Evolutionary conservation across 1,140 invertebrate species (phyloP).

Genomic region (Gonatopus flavifemur): DNA sequence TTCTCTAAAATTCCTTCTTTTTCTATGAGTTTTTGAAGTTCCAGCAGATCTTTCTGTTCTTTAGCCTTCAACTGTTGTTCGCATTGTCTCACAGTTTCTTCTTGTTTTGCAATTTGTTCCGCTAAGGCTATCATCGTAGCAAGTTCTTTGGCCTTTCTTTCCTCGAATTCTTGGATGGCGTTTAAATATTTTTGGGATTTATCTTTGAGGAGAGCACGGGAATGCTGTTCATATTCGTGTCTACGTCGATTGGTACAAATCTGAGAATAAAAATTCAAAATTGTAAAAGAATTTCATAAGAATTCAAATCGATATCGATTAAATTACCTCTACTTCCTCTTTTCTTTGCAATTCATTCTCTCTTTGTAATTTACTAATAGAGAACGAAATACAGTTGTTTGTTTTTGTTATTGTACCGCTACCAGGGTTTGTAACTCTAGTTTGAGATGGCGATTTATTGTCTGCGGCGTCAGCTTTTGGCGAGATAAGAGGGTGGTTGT

Average conservation of each 20-base stretch:
- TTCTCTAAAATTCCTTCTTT: constrained; percentile 42
- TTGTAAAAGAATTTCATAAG: neutral
- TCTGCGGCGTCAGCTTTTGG: constrained; percentile 14
- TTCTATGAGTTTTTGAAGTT: constrained; percentile 37
- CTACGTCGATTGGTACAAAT: neutral
- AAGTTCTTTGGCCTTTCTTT: constrained; percentile 37
- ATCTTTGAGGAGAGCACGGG: neutral
- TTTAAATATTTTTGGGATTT: neutral
- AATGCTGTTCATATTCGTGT: neutral
- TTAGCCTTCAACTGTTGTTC: constrained; percentile 50
- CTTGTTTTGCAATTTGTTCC: constrained; percentile 41
- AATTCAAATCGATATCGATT: neutral
- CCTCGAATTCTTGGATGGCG: constrained; percentile 41
- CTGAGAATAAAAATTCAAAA: neutral
- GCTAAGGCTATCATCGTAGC: constrained; percentile 44
- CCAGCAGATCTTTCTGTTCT: constrained; percentile 43
- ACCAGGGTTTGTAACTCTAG: constrained; percentile 14
- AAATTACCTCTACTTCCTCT: constrained; percentile 44
- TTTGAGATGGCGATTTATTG: constrained; percentile 2
- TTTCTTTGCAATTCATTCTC: constrained; percentile 46
- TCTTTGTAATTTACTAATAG: constrained; percentile 43
- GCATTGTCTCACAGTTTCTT: constrained; percentile 45
- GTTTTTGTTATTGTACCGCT: constrained; percentile 23
- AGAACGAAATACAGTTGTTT: constrained; percentile 42
- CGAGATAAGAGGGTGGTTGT: too few species aligned